phyloP scores from a whole-genome alignment of 2,113 vertebrate genomes.

The Ciconia maguari region DNA sequence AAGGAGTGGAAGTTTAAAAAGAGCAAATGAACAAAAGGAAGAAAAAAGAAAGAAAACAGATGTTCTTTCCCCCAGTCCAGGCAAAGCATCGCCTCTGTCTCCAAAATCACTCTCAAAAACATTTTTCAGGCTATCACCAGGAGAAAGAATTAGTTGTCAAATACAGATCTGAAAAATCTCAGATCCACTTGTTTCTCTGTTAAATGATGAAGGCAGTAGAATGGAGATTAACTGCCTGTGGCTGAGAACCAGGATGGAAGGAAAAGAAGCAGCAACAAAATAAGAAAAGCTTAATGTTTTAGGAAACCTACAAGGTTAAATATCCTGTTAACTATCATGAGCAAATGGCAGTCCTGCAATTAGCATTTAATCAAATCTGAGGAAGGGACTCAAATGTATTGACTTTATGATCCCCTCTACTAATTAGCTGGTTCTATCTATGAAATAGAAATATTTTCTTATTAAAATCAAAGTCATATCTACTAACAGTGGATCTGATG shows the following conservation, averaged over 20 bases:
- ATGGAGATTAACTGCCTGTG: background rate
- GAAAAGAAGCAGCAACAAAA: background rate
- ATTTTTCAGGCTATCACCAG: background rate
- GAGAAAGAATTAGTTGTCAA: constrained; percentile 6
- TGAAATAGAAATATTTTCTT: constrained; percentile 3
- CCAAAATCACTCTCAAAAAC: background rate
- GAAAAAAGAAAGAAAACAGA: background rate
- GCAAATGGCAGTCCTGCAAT: constrained; percentile 1
- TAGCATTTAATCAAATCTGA: constrained; percentile 23
- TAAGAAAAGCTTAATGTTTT: background rate
- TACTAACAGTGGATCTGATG: background rate
- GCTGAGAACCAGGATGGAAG: background rate
- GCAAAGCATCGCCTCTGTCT: background rate
- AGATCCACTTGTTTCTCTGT: background rate
- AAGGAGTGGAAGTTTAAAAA: background rate
- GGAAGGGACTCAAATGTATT: background rate
- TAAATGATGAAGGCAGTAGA: background rate
- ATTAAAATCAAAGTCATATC: constrained; percentile 1
- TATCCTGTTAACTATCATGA: background rate
- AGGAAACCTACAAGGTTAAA: background rate
- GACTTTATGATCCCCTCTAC: background rate
- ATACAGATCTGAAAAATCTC: background rate
- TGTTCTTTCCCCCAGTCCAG: background rate
- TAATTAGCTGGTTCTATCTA: background rate
- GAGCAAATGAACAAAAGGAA: background rate